phyloP scores from a whole-genome alignment of 2,797 vertebrate genomes.

The Tokudaia muenninki region DNA sequence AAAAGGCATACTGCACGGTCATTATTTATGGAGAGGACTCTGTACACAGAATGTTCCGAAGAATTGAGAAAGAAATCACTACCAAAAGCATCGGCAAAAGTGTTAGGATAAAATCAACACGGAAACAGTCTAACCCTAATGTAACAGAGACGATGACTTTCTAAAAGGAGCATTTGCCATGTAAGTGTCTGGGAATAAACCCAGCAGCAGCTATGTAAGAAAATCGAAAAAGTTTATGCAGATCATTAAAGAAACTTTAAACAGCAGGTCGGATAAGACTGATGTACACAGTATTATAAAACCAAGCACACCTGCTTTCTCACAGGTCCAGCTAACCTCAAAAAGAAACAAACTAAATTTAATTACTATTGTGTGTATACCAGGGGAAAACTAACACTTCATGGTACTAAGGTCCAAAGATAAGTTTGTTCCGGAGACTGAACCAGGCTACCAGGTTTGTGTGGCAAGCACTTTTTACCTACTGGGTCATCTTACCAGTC shows the following conservation, averaged over 20 bases:
- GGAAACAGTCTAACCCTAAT: background rate
- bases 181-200: constrained; percentile 28
- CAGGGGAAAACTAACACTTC: too few species aligned
- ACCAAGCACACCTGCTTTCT: constrained; percentile 24
- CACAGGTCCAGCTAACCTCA: background rate
- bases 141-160: constrained; percentile 5
- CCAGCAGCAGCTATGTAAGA: background rate
- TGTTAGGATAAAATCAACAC: constrained; percentile 32
- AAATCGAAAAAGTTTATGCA: constrained; percentile 42
- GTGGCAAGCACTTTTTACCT: background rate
- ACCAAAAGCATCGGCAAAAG: constrained; percentile 38
- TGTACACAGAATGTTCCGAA: constrained; percentile 19
- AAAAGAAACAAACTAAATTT: background rate
- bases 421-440: background rate
- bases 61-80: constrained; percentile 33
- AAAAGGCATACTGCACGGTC: background rate
- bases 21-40: background rate
- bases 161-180: constrained; percentile 21
- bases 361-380: background rate
- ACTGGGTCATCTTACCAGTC: background rate
- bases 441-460: background rate
- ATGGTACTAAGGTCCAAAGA: background rate
- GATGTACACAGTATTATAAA: background rate
- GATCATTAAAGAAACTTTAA: background rate
- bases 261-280: background rate